Evolutionary conservation across 1,140 invertebrate genomes (phyloP).

Genomic region (Drosophila obscura): DNA sequence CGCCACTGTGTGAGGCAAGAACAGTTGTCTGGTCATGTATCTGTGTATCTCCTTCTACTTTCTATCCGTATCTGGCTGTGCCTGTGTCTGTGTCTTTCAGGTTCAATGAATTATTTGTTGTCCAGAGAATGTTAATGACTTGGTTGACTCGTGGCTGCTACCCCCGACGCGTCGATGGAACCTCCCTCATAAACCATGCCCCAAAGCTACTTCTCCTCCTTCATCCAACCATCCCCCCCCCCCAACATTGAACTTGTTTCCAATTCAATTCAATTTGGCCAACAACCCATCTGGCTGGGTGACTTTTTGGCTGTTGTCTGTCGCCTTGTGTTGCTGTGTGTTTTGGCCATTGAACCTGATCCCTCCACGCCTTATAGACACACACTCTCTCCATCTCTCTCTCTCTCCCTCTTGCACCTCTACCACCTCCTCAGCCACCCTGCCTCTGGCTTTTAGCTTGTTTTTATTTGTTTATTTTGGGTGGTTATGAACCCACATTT

Average conservation of each 20-base stretch:
- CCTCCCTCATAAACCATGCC: no score
- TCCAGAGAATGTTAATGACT: constrained; percentile 40
- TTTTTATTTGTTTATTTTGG: constrained; percentile 4
- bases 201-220: not conserved
- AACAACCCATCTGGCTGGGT: constrained; percentile 37
- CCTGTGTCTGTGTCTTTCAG: not conserved
- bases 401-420: not conserved
- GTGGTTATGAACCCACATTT: not conserved
- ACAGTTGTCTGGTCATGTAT: not conserved
- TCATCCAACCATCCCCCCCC: constrained; percentile 4
- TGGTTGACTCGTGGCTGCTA: constrained; percentile 21
- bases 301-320: constrained; percentile 28
- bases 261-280: constrained; percentile 29
- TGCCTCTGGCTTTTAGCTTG: constrained; percentile 1
- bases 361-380: constrained; percentile 31
- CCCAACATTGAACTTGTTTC: constrained; percentile 27
- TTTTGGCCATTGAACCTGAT: constrained; percentile 49
- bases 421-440: not conserved
- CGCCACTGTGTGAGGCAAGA: not conserved
- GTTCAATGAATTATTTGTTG: constrained; percentile 44
- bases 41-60: constrained; percentile 10
- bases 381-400: constrained; percentile 9
- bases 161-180: constrained; percentile 4
- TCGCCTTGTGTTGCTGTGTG: constrained; percentile 20
- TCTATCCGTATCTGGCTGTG: constrained; percentile 3